A percentile compares a stretch with the other conserved stretches of the same genome.
Conservation (phyloP, 2,888 invertebrate genomes). For the Chydorus sphaericus region DNA sequence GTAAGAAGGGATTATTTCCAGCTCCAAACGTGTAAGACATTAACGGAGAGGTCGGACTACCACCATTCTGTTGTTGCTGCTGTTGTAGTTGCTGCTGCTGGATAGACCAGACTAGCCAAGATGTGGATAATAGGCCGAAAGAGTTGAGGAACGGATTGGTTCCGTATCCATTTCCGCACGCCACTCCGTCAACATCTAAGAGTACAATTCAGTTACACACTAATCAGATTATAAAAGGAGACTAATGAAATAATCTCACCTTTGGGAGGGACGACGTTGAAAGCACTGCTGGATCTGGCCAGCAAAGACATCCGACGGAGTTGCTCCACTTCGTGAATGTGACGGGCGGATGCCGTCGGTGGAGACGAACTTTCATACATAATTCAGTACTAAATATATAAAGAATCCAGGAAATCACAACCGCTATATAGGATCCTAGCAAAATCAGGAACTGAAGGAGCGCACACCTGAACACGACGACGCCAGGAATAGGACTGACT, state of each 20-base stretch:
- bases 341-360: not conserved
- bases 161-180: not conserved
- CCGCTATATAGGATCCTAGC: not conserved
- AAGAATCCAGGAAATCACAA: not conserved
- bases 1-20: conserved; percentile 2
- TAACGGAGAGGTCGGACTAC: not conserved
- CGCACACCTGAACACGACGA: conserved; percentile 1
- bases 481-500: not conserved
- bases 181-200: not conserved
- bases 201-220: not conserved
- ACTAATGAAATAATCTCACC: not conserved
- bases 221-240: not conserved
- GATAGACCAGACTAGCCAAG: conserved; percentile 4
- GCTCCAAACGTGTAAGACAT: conserved; percentile 4
- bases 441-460: not conserved
- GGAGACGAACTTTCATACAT: conserved; percentile 8
- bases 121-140: conserved; percentile 6
- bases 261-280: conserved; percentile 7
- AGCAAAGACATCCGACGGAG: not conserved
- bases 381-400: too few species aligned
- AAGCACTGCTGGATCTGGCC: conserved; percentile 4
- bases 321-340: not conserved
- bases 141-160: conserved; percentile 4
- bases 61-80: not conserved
- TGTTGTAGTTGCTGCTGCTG: conserved; percentile 1